Evolutionary conservation across 2,113 vertebrate genomes (phyloP).

Genomic region (Percopsis transmontana): DNA sequence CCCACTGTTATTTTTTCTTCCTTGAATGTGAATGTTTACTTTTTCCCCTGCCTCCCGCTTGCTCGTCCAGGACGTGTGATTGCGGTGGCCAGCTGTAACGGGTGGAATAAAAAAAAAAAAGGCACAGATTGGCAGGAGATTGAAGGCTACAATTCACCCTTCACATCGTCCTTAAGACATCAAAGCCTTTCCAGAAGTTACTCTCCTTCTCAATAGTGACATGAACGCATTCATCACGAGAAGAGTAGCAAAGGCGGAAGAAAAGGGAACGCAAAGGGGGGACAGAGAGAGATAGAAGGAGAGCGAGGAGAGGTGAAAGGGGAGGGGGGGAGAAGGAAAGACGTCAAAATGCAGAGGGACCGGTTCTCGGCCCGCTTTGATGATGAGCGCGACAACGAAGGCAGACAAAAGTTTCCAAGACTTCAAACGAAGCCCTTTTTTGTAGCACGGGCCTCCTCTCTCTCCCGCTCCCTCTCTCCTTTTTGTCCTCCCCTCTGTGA

Average conservation of each 20-base stretch:
- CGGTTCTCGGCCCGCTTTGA: constrained; percentile 61
- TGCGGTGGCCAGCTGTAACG: constrained; percentile 50
- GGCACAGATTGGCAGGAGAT: constrained; percentile 29
- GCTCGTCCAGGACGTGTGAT: constrained; percentile 21
- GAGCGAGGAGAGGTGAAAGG: neutral
- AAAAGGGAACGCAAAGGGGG: constrained; percentile 47
- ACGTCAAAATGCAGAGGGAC: constrained; percentile 54
- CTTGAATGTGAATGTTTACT: neutral
- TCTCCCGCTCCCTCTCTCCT: constrained; percentile 19
- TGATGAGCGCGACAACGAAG: constrained; percentile 43
- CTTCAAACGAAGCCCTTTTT: constrained; percentile 74
- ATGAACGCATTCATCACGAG: constrained; percentile 49
- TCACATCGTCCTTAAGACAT: constrained; percentile 64
- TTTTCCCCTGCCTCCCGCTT: constrained; percentile 8
- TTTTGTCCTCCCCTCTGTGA: constrained; percentile 14
- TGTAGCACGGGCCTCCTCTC: constrained; percentile 40
- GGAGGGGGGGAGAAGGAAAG: constrained; percentile 37
- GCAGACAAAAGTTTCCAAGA: constrained; percentile 76
- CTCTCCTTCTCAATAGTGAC: constrained; percentile 54
- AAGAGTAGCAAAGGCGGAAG: constrained; percentile 40
- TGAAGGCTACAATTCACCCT: constrained; percentile 51
- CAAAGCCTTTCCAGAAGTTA: constrained; percentile 60
- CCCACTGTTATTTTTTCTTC: constrained; percentile 6
- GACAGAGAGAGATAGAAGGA: neutral
- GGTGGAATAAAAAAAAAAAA: constrained; percentile 32